Evolutionary conservation across 2,113 vertebrate species (phyloP), one percentile per base, ranked within the genome.

Genomic region (Callaeas wilsoni): DNA sequence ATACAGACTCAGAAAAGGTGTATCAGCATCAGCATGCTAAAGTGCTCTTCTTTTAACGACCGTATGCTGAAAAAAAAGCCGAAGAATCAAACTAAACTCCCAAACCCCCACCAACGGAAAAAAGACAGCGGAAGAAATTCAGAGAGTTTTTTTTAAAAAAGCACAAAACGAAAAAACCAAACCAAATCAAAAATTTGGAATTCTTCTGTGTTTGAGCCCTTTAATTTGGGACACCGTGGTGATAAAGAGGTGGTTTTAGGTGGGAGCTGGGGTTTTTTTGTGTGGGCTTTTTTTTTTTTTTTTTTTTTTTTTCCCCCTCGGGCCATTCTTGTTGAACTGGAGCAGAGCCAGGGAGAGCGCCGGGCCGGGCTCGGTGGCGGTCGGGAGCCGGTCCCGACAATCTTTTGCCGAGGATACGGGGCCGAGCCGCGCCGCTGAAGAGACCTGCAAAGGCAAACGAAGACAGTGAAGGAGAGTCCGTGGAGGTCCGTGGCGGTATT

Each of bases 271-370:
- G 4, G 30, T 18, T 11, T 39, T 5, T 7, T n/a, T n/a, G n/a
- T n/a, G n/a, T n/a, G n/a, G n/a, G n/a, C 7, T 0, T 2, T 17
- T 11, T 12, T 3, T 11, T 17, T 4, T 2, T 15, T 18, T 6
- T 2, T 9, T 14, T 6, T 9, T 4, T 17, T 16, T 2, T 2
- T 4, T 2, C 3, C 2, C 13, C 21, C 4, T 39, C 12, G 25
- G 74, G 14, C 6, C 5, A 3, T 44, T 25, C 8, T 30, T 46
- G 3, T 21, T 68, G 79, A 60, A n/a, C 44, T 47, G 30, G 41
- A 47, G 5, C 44, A 59, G 57, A 70, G n/a, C 10, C 3, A 9
- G 15, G 6, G 8, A 53, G 42, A 59, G 21, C 2, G 2, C n/a
- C 37, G 3, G 17, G 52, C 21, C 6, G 17, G 33, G 27, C 12